Evolutionary conservation across 2,888 invertebrate genomes (phyloP), one percentile per base, ranked within the genome.

Genomic region (Meteorus cinctellus): DNA sequence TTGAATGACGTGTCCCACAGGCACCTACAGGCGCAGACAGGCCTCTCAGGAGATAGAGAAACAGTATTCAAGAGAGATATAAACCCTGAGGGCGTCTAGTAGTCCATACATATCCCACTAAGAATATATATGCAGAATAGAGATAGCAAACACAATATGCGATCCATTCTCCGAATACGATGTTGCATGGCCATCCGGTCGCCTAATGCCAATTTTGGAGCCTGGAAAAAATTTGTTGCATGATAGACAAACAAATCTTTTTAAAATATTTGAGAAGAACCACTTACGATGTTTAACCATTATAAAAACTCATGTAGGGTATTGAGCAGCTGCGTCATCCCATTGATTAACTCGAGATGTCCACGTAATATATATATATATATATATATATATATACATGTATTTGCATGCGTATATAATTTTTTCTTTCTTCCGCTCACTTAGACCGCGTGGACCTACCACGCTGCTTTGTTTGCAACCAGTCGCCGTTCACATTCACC

Each of bases 151-250:
- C 31, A 69, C 31, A 69, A 55, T 24, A 55, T 62, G 34, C 59
- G 45, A 59, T 62, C 62, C 34, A 76, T 79, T 76, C 75, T 59
- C 45, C 60, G 77, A 77, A 79, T 62, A 63, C 74, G 65, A 76
- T 75, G 75, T 77, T 74, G 67, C 74, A 77, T 55, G 6, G n/a
- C 36, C 62, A n/a, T 65, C 69, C 74, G 74, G 69, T 48, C 27
- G 31, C 48, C 48, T 74, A 74, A 74, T 74, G 74, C 60, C 48
- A 45, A 60, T 68, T 68, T 68, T 74, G 45, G 67, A 68, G 74
- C 36, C 16, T 59, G 27, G 19, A 68, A 68, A 74, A 34, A 24
- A 19, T 27, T 41, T 36, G 36, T 16, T 34, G 19, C 10, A 55
- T 41, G 34, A 36, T 14, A 65, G 51, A 14, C 19, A 62, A 73